Conservation (phyloP, 2,113 vertebrate genomes). For the Rhineura floridana region DNA sequence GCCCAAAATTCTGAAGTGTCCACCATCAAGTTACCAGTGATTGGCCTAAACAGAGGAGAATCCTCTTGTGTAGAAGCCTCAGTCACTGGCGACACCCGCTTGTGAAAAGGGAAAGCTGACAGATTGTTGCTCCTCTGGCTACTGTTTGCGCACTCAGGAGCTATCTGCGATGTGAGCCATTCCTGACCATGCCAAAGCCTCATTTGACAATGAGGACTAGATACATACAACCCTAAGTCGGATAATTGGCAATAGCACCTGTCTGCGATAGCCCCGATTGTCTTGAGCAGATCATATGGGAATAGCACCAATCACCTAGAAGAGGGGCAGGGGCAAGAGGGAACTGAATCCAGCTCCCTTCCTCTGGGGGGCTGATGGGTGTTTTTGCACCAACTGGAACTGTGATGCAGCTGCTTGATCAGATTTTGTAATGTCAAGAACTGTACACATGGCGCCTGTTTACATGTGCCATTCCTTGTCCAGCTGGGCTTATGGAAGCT, state of each 20-base stretch:
- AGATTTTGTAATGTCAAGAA: neutral
- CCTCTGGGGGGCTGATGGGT: neutral
- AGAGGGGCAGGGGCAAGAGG: no score
- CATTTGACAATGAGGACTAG: neutral
- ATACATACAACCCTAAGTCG: no score
- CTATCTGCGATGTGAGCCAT: no score
- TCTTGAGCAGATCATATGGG: neutral
- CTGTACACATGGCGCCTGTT: neutral
- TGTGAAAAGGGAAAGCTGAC: conserved; percentile 41
- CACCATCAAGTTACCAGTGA: conserved; percentile 17
- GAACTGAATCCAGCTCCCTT: neutral
- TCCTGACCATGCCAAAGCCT: neutral
- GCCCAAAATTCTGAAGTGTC: conserved; percentile 23
- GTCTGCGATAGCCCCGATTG: neutral
- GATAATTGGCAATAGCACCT: neutral
- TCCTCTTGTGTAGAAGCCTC: conserved; percentile 46
- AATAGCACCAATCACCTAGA: neutral
- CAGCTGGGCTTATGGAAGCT: neutral
- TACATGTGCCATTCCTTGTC: neutral
- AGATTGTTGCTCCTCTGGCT: neutral
- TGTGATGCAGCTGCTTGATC: neutral
- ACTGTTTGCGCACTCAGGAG: conserved; percentile 1
- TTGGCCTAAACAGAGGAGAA: conserved; percentile 38
- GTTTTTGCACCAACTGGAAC: neutral
- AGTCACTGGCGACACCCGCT: conserved; percentile 51